Conservation (phyloP, 2,113 vertebrate species). For the Bos javanicus region DNA sequence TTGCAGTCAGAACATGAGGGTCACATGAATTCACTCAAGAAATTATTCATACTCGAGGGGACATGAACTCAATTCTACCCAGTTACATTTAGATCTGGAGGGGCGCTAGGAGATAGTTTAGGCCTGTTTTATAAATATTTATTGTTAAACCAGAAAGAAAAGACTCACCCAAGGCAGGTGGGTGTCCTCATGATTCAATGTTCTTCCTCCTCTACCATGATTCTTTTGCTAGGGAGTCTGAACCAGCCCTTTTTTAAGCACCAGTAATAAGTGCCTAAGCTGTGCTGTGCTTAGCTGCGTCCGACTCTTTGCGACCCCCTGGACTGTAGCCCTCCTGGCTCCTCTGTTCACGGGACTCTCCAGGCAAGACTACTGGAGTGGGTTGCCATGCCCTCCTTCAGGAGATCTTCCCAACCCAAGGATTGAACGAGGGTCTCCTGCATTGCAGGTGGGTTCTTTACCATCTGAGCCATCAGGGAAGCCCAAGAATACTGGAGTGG, state of each 20-base stretch:
- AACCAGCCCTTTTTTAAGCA: neutral
- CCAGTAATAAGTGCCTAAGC: neutral
- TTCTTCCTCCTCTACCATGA: neutral
- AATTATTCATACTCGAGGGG: neutral
- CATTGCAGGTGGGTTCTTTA: no score
- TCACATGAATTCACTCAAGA: neutral
- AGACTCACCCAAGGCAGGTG: neutral
- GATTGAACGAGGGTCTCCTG: no score
- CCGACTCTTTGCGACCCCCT: rapidly evolving
- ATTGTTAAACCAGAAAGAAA: neutral
- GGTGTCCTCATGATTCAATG: neutral
- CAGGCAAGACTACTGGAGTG: neutral
- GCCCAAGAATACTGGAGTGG: neutral
- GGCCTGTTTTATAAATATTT: neutral
- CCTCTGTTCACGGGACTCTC: neutral
- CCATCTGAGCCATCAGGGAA: no score
- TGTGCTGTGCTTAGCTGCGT: rapidly evolving
- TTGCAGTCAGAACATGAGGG: neutral
- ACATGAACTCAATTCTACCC: neutral
- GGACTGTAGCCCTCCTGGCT: neutral
- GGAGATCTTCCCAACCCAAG: no score
- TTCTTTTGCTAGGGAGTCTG: neutral
- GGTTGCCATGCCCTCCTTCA: neutral
- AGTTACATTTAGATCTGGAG: neutral
- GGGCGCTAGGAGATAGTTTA: neutral